Conservation (phyloP, 2,113 vertebrate genomes). For the Halcyon malimbica region DNA sequence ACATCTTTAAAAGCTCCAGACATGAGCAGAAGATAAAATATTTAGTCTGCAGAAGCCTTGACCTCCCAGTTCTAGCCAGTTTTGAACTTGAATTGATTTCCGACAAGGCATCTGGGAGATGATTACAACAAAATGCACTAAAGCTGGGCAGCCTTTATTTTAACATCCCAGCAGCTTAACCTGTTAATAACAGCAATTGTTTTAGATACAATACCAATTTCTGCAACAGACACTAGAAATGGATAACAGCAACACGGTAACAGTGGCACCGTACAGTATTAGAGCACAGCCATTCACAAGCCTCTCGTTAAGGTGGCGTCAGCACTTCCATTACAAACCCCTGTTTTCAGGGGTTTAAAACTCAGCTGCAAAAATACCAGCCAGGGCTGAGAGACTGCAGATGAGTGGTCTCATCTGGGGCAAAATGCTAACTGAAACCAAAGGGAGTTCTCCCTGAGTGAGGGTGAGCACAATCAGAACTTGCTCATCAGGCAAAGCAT, state of each 20-base stretch:
- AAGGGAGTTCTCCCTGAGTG: neutral
- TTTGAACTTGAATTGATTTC: conserved; percentile 96
- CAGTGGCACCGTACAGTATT: neutral
- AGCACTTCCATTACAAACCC: neutral
- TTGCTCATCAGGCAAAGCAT: neutral
- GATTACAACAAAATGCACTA: conserved; percentile 98
- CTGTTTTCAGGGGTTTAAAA: neutral
- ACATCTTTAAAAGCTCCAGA: conserved; percentile 92
- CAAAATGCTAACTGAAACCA: neutral
- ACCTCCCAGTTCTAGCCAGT: conserved; percentile 89
- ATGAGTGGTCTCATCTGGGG: accelerated
- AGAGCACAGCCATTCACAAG: neutral
- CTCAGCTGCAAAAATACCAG: neutral
- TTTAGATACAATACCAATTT: conserved; percentile 80
- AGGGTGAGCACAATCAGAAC: neutral
- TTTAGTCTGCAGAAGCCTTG: conserved; percentile 92
- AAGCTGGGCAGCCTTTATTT: conserved; percentile 85
- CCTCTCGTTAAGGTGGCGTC: neutral
- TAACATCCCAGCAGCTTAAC: conserved; percentile 86
- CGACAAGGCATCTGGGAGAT: conserved; percentile 92
- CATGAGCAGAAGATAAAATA: conserved; percentile 93
- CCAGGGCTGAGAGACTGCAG: neutral
- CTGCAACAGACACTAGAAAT: conserved; percentile 68
- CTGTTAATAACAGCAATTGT: conserved; percentile 83
- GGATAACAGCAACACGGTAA: conserved; percentile 37